Percentiles rank a stretch among this genome's conserved stretches.
Evolutionary conservation across 2,113 vertebrate genomes (phyloP).

Genomic region (Stegostoma tigrinum): DNA sequence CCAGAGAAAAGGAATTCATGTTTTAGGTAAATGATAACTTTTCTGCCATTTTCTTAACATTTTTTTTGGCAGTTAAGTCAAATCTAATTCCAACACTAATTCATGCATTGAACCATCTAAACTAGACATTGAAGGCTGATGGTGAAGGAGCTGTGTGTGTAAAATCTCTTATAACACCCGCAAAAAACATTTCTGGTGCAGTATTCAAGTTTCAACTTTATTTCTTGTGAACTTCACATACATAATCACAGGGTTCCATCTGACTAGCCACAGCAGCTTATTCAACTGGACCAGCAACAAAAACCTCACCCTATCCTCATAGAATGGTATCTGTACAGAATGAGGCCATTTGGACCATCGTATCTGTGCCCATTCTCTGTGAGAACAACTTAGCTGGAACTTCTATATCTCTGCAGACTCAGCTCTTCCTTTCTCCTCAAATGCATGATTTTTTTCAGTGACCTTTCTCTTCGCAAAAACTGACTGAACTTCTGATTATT

Average conservation of each 20-base stretch:
- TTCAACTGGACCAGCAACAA: background rate
- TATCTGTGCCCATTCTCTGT: too few relatives aligned
- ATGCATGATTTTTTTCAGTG: background rate
- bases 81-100: background rate
- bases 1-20: too few relatives aligned
- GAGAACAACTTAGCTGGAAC: too few relatives aligned
- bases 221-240: background rate
- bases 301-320: background rate
- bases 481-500: background rate
- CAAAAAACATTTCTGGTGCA: background rate
- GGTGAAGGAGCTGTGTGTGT: background rate
- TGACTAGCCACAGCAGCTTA: background rate
- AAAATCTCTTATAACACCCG: background rate
- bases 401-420: too few relatives aligned
- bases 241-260: background rate
- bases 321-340: too few relatives aligned
- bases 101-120: background rate
- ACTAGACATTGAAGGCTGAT: background rate
- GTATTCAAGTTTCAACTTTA: background rate
- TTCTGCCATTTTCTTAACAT: background rate
- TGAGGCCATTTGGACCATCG: too few relatives aligned
- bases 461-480: background rate
- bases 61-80: background rate
- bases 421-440: too few relatives aligned
- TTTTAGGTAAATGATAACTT: background rate